Base-by-base conservation (phyloP, 2,888 invertebrate species). In the Cheilosia urbana region DNA sequence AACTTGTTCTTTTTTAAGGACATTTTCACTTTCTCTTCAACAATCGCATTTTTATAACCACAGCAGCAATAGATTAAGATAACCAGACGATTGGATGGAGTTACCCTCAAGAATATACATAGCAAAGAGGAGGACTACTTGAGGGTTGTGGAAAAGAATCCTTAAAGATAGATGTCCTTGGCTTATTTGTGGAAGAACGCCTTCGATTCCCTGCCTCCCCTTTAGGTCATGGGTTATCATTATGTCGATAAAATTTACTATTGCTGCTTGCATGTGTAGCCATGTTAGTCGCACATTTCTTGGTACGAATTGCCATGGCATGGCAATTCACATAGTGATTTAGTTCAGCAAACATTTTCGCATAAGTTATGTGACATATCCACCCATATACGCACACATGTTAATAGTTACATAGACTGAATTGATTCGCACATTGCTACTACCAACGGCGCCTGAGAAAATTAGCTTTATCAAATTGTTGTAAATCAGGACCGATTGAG, bases 21-120 rank as follows among this genome's bases (percentile, higher is more conserved):
- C 80, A 80, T 79, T 80, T 75, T 68, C 68, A 75, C 80, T 75
- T 81, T 81, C 53, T 34, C 49, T 63, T 69, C 51, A 69, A 75
- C 75, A 81, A 75, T 81, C 81, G 65, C 65, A 65, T 65, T 82
- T 82, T 65, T 76, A 76, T 65, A 76, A 71, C 73, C 73, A 68
- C 55, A 73, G 57, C 71, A 82, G 76, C 58, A 82, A 65, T 76
- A 82, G 76, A 76, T 82, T 69, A 68, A 80, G 75, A 69, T 58
- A 60, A 63, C 58, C 71, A 60, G 76, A 45, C 65, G 69, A 65
- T 71, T 71, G 76, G 58, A 63, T 37, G 49, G 51, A 58, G 65
- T 65, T 51, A 71, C 40, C 62, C 68, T 27, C 19, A 47, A 62
- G 68, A 53, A 66, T 37, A 51, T 17, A 69, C 68, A 69, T 40